Base-by-base conservation (phyloP, 2,888 invertebrate genomes). In the Macrophya alboannulata region DNA sequence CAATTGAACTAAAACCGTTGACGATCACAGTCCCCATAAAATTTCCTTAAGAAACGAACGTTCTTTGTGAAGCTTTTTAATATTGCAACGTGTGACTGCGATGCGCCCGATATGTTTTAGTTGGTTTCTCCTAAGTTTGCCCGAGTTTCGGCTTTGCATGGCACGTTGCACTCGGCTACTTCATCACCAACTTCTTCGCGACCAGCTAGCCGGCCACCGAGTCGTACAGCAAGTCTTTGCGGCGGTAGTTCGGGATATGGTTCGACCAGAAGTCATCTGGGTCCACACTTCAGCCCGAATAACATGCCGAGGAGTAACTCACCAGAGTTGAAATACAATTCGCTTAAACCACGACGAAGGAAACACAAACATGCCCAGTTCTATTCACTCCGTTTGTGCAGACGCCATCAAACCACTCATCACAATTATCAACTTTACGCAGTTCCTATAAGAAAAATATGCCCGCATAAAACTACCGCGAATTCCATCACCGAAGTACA, bases 211-310 rank as follows among this genome's bases (percentile, higher is more conserved):
- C 74, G 85, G 55, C 25, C 81, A 4, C 40, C 81, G 15, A 83
- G 83, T 71, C 83, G 83, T 83, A 45, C 83, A n/a, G 71, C 83
- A 25, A 83, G 83, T 71, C 59, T 84, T 85, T 74, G 85, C 86
- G 89, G 88, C 45, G 94, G 93, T 48, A 94, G 94, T 77, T 94
- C 94, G 79, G 94, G 94, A 81, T 95, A 94, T 89, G 94, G 94
- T 76, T 95, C 94, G 31, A 94, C 95, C 55, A 92, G 94, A 84
- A 92, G 93, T 87, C 93, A 93, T 88, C 90, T 93, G 86, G 93
- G 93, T 59, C 93, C 94, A 86, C 92, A 94, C 91, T 92, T 91
- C 90, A 90, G 92, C 86, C 89, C 90, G 45, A 90, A 92, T 88
- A 93, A 93, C 89, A 91, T 93, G 92, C 93, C 93, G 48, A 90